Percentiles rank a stretch among this genome's conserved stretches.
Conservation (phyloP, 2,797 vertebrate species). For the Epinephelus coioides region DNA sequence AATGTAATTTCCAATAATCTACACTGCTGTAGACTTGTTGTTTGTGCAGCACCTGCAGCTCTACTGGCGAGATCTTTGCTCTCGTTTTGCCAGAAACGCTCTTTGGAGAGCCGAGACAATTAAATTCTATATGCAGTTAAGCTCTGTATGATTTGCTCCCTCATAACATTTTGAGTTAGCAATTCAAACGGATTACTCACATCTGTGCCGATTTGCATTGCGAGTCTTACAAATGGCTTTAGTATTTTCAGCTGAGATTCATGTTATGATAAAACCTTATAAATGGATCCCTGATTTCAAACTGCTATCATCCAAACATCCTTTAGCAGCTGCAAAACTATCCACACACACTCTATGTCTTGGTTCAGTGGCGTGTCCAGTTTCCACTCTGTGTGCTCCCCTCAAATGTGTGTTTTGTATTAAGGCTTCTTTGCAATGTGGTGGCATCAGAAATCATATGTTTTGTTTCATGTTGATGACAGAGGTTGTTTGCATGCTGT, state of each 20-base stretch:
- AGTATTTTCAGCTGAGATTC: slow-evolving; percentile 1
- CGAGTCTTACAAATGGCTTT: background rate
- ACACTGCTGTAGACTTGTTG: background rate
- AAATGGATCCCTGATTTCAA: slow-evolving; percentile 5
- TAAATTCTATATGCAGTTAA: slow-evolving; percentile 26
- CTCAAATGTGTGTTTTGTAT: background rate
- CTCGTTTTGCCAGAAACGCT: slow-evolving; percentile 31
- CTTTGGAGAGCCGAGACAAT: slow-evolving; percentile 11
- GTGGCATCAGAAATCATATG: background rate
- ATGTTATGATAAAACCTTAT: background rate
- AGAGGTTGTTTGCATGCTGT: background rate
- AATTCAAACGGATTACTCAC: slow-evolving; percentile 1
- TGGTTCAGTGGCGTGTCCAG: no score
- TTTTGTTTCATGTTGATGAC: background rate
- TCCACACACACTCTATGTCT: background rate
- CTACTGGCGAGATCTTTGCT: background rate
- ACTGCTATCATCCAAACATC: background rate
- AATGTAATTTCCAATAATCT: background rate
- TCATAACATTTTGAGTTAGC: slow-evolving; percentile 26
- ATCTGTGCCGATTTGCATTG: slow-evolving; percentile 30
- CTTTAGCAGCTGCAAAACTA: background rate
- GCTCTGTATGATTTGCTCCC: slow-evolving; percentile 32
- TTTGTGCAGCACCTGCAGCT: slow-evolving; percentile 18
- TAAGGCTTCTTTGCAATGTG: background rate
- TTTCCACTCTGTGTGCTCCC: background rate